A percentile compares a stretch with the other conserved stretches of the same genome.
Evolutionary conservation across 1,140 invertebrate genomes (phyloP).

Genomic region (Megalonaias nervosa): DNA sequence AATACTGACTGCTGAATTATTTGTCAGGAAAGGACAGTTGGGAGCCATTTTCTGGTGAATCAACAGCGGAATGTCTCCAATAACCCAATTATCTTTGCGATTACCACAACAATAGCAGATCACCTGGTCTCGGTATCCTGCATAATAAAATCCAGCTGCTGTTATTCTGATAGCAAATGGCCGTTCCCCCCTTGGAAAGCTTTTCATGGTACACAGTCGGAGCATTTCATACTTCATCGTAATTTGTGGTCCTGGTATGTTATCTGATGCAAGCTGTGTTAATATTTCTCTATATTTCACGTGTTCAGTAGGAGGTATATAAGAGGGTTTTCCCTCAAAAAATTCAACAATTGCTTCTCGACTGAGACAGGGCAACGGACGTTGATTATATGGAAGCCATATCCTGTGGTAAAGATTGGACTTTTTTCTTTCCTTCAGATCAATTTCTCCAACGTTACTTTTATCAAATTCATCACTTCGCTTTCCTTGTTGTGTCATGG

Average conservation of each 20-base stretch:
- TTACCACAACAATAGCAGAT: constrained; percentile 25
- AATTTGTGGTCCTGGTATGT: neutral
- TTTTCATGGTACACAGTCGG: constrained; percentile 8
- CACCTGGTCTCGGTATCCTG: constrained; percentile 12
- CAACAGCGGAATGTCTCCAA: constrained; percentile 1
- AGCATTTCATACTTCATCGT: constrained; percentile 25
- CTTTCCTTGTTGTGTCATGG: no score
- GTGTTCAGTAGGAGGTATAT: no score
- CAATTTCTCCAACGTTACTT: no score
- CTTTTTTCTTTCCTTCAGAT: no score
- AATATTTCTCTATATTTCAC: no score
- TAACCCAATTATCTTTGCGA: constrained; percentile 7
- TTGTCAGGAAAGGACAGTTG: constrained; percentile 11
- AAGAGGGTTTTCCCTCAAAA: no score
- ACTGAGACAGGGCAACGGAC: no score
- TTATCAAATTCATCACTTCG: no score
- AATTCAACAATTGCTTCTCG: no score
- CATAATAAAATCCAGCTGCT: constrained; percentile 26
- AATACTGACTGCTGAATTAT: constrained; percentile 14
- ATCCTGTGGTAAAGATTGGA: no score
- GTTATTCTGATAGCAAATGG: constrained; percentile 14
- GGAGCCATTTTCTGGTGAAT: constrained; percentile 14
- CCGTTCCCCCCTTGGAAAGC: constrained; percentile 5
- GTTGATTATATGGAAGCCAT: no score
- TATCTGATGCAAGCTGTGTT: no score